phyloP scores from a whole-genome alignment of 2,113 vertebrate genomes.

The Rhodinocichla rosea region DNA sequence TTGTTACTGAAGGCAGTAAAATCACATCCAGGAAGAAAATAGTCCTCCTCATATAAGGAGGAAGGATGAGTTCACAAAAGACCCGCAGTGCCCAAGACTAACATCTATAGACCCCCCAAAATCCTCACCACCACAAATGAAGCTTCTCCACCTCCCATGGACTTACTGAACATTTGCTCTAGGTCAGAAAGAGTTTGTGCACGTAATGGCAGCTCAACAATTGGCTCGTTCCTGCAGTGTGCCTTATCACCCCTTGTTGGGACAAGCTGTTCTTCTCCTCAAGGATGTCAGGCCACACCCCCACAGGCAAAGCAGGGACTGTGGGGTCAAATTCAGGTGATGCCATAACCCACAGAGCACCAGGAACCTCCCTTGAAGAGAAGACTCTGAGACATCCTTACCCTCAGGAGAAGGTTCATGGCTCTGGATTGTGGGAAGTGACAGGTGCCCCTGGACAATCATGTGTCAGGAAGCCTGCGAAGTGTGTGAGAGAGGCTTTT shows the following conservation, averaged over 20 bases:
- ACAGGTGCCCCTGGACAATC: neutral
- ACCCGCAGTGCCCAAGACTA: neutral
- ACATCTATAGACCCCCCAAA: neutral
- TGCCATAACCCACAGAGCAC: fast-evolving
- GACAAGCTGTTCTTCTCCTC: neutral
- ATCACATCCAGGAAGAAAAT: neutral
- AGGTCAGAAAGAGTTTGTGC: neutral
- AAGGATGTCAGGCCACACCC: neutral
- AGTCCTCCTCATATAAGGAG: neutral
- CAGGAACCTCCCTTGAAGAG: neutral
- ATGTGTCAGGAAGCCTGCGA: neutral
- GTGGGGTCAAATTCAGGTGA: neutral
- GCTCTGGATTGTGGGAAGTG: neutral
- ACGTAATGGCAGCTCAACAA: fast-evolving
- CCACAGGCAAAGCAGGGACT: neutral
- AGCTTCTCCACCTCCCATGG: neutral
- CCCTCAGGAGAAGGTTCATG: neutral
- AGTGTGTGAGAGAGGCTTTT: neutral
- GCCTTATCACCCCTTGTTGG: too few relatives aligned
- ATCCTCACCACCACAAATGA: neutral
- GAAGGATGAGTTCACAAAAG: neutral
- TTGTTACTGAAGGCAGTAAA: neutral
- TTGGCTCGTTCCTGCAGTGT: neutral
- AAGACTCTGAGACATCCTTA: neutral
- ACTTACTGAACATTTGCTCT: neutral